Base-by-base conservation (phyloP, 2,113 vertebrate genomes). In the Leiothrix lutea region DNA sequence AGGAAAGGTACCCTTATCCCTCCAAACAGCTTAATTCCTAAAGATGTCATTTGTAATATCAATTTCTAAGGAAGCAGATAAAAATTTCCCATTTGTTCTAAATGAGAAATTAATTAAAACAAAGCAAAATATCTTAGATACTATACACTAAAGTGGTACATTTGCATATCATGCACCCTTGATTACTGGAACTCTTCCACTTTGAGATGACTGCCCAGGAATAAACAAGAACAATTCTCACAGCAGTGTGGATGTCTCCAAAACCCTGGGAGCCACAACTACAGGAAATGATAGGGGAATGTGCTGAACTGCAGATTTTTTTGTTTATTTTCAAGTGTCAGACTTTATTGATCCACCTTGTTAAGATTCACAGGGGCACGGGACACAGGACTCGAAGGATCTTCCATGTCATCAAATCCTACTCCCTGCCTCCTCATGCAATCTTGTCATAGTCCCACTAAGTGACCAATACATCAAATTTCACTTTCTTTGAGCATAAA, bases 1-100 rank as follows among this genome's bases (percentile, higher is more conserved):
- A 24, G 17, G 18, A 86, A 57, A 35, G 44, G 6, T 25, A 50
- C 15, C 36, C 11, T 61, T 36, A 51, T 42, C 12, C 21, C 33
- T 57, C 53, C 48, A 29, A 75, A 45, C 8, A 12, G 22, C 50
- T 7, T 20, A 29, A 57, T 33, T 71, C 9, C 31, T 56, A 11
- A 80, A 83, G 40, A 29, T 0, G 0, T 35, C 1, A 29, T 20
- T 24, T 44, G 10, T 23, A 80, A 17, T 26, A 62, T 4, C 21
- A 31, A 48, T 33, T 86, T 53, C 48, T 72, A 84, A 38, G 13
- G 6, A 62, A 47, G 44, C 5, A 85, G 31, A 62, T 10, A 51
- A 64, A 58, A 60, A 11, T 1, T 25, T 51, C 47, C 24, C 5
- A 9, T 31, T n/a, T 74, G 5, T 42, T 69, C 6, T 42, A 58